These are phyloP conservation scores for Diadema setosum DNA, from an alignment of 35 echinoderm and acorn worm genomes.

Conservation along the genomic window DNA sequence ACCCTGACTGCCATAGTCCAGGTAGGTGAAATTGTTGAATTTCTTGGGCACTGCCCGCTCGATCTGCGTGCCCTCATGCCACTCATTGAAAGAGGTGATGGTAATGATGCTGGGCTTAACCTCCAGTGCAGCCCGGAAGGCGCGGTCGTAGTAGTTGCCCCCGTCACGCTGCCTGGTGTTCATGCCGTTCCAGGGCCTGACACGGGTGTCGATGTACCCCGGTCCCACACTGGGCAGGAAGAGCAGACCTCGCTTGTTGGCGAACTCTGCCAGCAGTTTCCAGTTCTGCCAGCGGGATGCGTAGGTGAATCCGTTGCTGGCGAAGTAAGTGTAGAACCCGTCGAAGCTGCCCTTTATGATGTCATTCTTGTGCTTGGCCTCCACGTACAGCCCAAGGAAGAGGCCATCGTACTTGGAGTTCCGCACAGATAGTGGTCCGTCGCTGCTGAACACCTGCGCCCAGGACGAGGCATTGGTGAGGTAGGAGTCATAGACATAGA, in stretches of 20 bases:
- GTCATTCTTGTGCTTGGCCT: conserved; percentile 58
- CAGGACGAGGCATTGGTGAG: conserved; percentile 51
- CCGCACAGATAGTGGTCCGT: conserved; percentile 28
- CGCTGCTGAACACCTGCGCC: conserved; percentile 50
- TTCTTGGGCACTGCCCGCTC: conserved; percentile 77
- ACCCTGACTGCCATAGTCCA: conserved; percentile 63
- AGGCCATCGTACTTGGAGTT: conserved; percentile 74
- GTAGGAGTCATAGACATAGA: conserved; percentile 95
- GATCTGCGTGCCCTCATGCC: conserved; percentile 98
- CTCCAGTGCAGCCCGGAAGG: conserved; percentile 58
- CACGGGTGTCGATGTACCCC: conserved; percentile 71
- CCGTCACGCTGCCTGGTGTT: conserved; percentile 58
- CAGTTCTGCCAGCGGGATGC: conserved; percentile 83
- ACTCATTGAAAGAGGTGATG: conserved; percentile 96
- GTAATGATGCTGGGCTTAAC: conserved; percentile 68
- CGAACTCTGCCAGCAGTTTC: conserved; percentile 50
- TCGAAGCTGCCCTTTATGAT: conserved; percentile 59
- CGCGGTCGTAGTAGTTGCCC: conserved; percentile 71
- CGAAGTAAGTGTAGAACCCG: conserved; percentile 98
- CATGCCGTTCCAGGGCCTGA: conserved; percentile 87
- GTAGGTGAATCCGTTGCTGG: conserved; percentile 80
- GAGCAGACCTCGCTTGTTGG: conserved; percentile 27
- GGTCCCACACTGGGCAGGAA: conserved; percentile 94
- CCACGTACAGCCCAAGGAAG: conserved; percentile 78
- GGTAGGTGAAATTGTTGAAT: conserved; percentile 50